Evolutionary conservation across 2,888 invertebrate genomes (phyloP), one percentile per base, ranked within the genome.

Genomic region (Ypsolopha scabrella): DNA sequence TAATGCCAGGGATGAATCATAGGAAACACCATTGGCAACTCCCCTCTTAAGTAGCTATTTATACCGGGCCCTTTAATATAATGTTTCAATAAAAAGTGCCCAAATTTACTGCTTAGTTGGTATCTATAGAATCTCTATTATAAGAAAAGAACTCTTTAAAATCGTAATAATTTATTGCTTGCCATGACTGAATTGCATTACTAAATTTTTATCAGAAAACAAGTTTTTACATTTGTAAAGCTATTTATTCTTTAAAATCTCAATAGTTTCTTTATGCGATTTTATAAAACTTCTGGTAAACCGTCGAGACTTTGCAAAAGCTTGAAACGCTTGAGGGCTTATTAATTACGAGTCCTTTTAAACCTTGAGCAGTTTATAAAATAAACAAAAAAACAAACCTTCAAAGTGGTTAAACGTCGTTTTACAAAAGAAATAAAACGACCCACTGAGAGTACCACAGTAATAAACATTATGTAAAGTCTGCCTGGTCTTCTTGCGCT

Each of bases 1-100:
- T 39, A 38, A 50, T 44, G 37, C 51, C 45, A 65, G 72, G 75
- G 81, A 80, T 86, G 83, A 86, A 80, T 86, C 85, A 85, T 80
- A 74, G 76, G 74, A 75, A 73, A 72, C 74, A 75, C 75, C 80
- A 77, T 67, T 72, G 52, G 53, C 57, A 50, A 51, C 68, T 14
- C 76, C 75, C 74, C 14, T 43, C 43, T 64, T 24, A 62, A 61
- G 58, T 54, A 64, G 64, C 73, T 80, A 80, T 75, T 76, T 75
- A 70, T 76, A 71, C 59, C 61, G 57, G 63, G 63, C 72, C 72
- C 74, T 64, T 67, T 71, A 69, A 70, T 61, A 47, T 36, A 39
- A 49, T 24, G 24, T 2, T 3, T 24, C 2, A 24, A 24, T 24
- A 24, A 24, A 24, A 24, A 24, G 24, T 24, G 24, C 24, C 24